Evolutionary conservation across 1,140 invertebrate species (phyloP).

Genomic region (Amyelois transitella): DNA sequence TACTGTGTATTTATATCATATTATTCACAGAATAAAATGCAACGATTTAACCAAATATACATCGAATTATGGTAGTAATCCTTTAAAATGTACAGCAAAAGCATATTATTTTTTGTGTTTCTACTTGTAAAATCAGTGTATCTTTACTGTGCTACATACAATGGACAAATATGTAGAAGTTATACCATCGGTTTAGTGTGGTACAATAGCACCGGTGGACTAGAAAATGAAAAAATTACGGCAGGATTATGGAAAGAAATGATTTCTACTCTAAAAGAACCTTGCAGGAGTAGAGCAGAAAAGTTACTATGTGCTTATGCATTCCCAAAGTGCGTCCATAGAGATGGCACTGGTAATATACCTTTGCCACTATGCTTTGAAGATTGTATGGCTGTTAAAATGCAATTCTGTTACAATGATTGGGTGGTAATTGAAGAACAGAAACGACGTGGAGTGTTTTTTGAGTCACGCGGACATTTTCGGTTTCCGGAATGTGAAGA

Average conservation of each 20-base stretch:
- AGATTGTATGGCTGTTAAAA: slow-evolving; percentile 92
- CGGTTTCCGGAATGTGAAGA: slow-evolving; percentile 88
- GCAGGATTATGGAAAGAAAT: slow-evolving; percentile 89
- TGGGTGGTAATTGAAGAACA: slow-evolving; percentile 94
- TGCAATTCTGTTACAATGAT: slow-evolving; percentile 93
- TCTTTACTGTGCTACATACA: slow-evolving; percentile 88
- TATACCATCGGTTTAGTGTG: slow-evolving; percentile 87
- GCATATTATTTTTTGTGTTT: slow-evolving; percentile 39
- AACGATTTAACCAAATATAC: slow-evolving; percentile 29
- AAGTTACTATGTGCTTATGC: slow-evolving; percentile 93
- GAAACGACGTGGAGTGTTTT: slow-evolving; percentile 84
- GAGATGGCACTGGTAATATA: slow-evolving; percentile 73
- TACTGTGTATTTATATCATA: slow-evolving; percentile 24
- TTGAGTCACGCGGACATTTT: slow-evolving; percentile 91
- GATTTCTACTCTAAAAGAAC: slow-evolving; percentile 84
- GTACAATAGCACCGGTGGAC: slow-evolving; percentile 86
- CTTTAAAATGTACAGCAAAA: slow-evolving; percentile 24
- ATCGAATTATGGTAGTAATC: slow-evolving; percentile 23
- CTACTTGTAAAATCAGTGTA: slow-evolving; percentile 57
- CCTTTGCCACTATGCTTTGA: slow-evolving; percentile 89
- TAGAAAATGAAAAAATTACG: slow-evolving; percentile 90
- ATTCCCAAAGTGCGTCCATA: slow-evolving; percentile 88
- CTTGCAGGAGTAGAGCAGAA: slow-evolving; percentile 90
- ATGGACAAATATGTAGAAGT: slow-evolving; percentile 89
- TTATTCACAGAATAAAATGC: slow-evolving; percentile 51